Evolutionary conservation across 2,113 vertebrate genomes (phyloP), one percentile per base, ranked within the genome.

Genomic region (Pomatorhinus ruficollis): DNA sequence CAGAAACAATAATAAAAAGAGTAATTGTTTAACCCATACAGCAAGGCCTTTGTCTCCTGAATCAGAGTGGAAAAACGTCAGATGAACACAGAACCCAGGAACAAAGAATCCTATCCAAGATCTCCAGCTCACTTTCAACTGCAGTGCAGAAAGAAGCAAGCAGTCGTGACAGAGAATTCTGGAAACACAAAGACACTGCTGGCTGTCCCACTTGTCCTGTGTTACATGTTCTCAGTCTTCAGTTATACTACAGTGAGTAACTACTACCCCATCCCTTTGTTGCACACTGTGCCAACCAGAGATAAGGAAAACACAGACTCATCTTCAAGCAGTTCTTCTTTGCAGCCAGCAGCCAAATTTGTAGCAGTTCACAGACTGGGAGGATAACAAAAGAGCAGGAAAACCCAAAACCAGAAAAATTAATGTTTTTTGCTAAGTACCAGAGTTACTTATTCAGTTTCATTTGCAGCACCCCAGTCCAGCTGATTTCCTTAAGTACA

Each of bases 41-140:
- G 63, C 71, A 59, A 80, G 49, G 80, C 83, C 93, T 98, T 94
- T 98, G 97, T 97, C 89, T 97, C 96, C 50, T 77, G 59, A 93
- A 79, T 44, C 79, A 90, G 91, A 91, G 81, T 80, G 83, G 95
- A 89, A 96, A 95, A 94, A 88, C 35, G 28, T 94, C 90, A 92
- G 66, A 88, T 61, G 91, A 93, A 94, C 88, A 77, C 77, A 65
- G 87, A 92, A 88, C 76, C 72, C 92, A 66, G 72, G 74, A 85
- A 96, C 95, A 97, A 97, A 87, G 95, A 95, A 77, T 69, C 65
- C 93, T 89, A 84, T 87, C 92, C 93, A 78, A 78, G 89, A 83
- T 71, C 70, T 92, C 76, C 70, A 85, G 83, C 82, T 74, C 85
- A 82, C 88, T 94, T 69, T 35, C 68, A 84, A 90, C 44, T 79